Evolutionary conservation across 1,140 invertebrate genomes (phyloP).

Genomic region (Elysia chlorotica): DNA sequence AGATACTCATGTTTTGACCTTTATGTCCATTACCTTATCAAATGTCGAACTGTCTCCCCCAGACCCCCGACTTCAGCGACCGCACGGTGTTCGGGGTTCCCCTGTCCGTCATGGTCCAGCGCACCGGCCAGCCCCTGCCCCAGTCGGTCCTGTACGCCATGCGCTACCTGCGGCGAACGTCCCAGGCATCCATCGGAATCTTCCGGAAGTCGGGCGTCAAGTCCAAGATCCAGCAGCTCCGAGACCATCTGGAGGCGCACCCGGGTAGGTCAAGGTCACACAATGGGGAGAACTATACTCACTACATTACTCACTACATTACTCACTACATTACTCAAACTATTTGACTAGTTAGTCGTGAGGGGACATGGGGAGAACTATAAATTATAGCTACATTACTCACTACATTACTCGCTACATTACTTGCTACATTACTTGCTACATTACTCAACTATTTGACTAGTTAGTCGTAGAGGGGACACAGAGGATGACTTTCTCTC

Average conservation of each 20-base stretch:
- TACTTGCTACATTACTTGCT: slow-evolving; percentile 18
- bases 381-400: background rate
- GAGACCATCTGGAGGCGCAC: slow-evolving; percentile 77
- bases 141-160: slow-evolving; percentile 85
- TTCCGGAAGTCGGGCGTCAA: slow-evolving; percentile 78
- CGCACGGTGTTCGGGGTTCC: slow-evolving; percentile 92
- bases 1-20: no score
- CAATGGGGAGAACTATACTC: no score
- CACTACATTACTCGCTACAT: background rate
- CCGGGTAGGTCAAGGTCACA: slow-evolving; percentile 52
- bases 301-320: no score
- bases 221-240: slow-evolving; percentile 85
- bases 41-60: no score
- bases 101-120: slow-evolving; percentile 79
- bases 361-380: no score
- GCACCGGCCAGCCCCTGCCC: slow-evolving; percentile 86
- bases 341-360: background rate
- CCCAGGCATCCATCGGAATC: slow-evolving; percentile 86
- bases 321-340: no score
- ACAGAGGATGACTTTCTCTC: background rate
- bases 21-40: no score
- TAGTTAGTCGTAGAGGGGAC: no score
- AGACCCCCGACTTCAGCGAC: slow-evolving; percentile 80
- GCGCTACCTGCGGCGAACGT: slow-evolving; percentile 81
- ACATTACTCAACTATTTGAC: background rate